Evolutionary conservation across 2,113 vertebrate genomes (phyloP), one percentile per base, ranked within the genome.

Genomic region (Agapornis roseicollis): DNA sequence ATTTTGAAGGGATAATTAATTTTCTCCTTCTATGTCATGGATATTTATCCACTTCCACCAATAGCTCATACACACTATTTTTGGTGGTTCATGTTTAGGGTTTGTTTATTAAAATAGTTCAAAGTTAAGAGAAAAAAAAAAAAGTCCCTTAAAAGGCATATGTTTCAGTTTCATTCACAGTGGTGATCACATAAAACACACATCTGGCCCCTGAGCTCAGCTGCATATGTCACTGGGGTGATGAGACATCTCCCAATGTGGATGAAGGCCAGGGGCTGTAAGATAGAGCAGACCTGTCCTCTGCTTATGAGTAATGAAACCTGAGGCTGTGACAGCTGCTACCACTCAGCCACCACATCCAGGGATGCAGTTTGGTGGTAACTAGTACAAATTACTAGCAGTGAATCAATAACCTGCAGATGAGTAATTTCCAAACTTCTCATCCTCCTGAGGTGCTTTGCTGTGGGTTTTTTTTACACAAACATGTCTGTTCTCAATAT

Each of bases 291-390:
- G 41, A 70, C 4, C 8, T 60, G 41, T 63, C 24, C 22, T 55
- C 37, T 82, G 29, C 10, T 49, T 47, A 24, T 0, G 1, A 17
- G 8, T 47, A n/a, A 63, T 47, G 29, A 72, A 58, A 23, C 9
- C 14, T 56, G 8, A 66, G 15, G 41, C 46, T 84, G 31, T 47
- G n/a, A 58, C 39, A 58, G 19, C 28, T 68, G 28, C 49, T 70
- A 16, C 35, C 0, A 0, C 77, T 31, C 17, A 63, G 25, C 19
- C 11, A 14, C 8, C 19, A 20, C 12, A 72, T 28, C 6, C 49
- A 46, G 31, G 10, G 31, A 42, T 13, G 7, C 20, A 33, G 3
- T 6, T 33, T 68, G 20, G 13, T 88, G 65, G 23, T 1, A 3
- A 17, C 22, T n/a, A 39, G 31, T 53, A 29, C 25, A 49, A 70